phyloP scores from a whole-genome alignment of 2,888 invertebrate species.

The Cephus sareptanus region DNA sequence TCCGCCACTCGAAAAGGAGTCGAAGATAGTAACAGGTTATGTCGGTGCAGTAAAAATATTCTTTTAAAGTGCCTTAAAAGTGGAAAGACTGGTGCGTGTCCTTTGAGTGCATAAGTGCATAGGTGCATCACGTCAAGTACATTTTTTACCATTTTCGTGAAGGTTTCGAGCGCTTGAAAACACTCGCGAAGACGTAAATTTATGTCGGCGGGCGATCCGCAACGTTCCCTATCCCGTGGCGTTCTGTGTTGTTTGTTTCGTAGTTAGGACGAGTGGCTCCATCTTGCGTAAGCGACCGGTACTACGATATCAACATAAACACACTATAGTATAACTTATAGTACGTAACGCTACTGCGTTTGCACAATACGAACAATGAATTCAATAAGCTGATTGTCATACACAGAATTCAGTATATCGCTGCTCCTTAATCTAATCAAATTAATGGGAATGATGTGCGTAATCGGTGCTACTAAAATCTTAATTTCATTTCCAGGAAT shows the following conservation, averaged over 20 bases:
- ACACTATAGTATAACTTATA: not conserved
- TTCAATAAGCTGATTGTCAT: not conserved
- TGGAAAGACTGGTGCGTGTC: not conserved
- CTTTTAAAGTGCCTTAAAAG: not conserved
- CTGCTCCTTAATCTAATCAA: too few species aligned
- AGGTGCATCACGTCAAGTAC: not conserved
- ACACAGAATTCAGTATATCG: not conserved
- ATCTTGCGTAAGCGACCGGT: constrained; percentile 27
- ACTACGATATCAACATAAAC: not conserved
- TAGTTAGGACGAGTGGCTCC: constrained; percentile 50
- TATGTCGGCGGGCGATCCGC: not conserved
- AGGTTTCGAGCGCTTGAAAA: constrained; percentile 2
- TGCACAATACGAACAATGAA: not conserved
- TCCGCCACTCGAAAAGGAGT: not conserved
- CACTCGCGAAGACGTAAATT: not conserved
- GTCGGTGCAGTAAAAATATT: not conserved
- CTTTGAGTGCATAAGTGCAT: not conserved
- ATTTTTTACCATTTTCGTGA: constrained; percentile 5
- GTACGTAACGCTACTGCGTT: not conserved
- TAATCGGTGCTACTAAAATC: not conserved
- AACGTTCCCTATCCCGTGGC: constrained; percentile 8
- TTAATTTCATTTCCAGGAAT: not conserved
- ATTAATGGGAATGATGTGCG: not conserved
- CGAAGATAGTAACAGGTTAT: not conserved
- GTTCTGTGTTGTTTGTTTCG: constrained; percentile 47